Conservation (phyloP, 2,797 vertebrate genomes). For the Potorous gilbertii region DNA sequence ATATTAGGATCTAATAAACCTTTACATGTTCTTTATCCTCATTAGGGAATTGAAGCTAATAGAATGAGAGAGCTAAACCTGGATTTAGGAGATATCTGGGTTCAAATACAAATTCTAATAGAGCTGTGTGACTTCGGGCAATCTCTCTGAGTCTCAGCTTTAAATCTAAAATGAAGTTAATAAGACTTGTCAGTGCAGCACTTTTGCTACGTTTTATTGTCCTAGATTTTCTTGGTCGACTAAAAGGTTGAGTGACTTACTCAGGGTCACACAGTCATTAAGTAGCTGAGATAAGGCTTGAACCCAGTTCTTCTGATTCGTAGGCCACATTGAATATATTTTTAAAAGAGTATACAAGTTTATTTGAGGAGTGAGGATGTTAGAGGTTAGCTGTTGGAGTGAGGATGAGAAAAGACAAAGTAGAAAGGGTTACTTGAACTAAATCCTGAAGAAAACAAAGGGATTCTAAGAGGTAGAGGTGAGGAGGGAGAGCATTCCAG, state of each 20-base stretch:
- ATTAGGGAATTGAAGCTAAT: neutral
- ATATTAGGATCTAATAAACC: neutral
- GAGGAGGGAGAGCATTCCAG: neutral
- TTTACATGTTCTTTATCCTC: neutral
- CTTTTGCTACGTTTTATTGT: neutral
- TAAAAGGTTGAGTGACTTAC: neutral
- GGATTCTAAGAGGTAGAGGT: neutral
- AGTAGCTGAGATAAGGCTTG: neutral
- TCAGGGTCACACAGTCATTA: neutral
- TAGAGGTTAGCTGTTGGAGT: neutral
- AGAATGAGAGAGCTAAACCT: neutral
- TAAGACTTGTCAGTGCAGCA: neutral
- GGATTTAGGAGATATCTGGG: neutral
- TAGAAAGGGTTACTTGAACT: neutral
- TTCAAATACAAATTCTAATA: conserved; percentile 27
- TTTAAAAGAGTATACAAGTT: neutral
- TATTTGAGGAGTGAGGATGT: neutral
- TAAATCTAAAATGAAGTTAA: conserved; percentile 7
- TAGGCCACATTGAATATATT: neutral
- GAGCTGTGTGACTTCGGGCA: conserved; percentile 19
- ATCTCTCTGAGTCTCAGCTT: conserved; percentile 30
- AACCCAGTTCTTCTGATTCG: neutral
- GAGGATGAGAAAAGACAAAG: neutral
- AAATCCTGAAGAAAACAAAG: neutral
- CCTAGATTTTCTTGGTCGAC: neutral